Evolutionary conservation across 30 jellyfish, hydroid and myxozoan genomes (phyloP), one percentile per base, ranked within the genome.

Genomic region (Pelagia noctiluca): DNA sequence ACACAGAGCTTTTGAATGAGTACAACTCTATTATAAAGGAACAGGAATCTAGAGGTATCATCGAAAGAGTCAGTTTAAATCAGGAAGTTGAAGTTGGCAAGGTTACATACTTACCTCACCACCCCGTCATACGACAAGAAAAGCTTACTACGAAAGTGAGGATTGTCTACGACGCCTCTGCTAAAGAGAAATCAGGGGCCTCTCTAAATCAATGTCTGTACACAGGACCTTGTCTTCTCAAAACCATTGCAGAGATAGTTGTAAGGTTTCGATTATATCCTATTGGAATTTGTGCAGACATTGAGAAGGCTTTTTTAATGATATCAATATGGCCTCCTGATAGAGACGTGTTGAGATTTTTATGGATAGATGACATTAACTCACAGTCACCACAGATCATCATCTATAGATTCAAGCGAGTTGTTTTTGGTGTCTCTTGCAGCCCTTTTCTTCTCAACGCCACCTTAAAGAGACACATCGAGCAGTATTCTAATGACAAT

Each of bases 131-230:
- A 13, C 23, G 54, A 35, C 22, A 67, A 29, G 92, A 82, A 29
- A 82, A 50, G 37, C 31, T 16, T 0, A 61, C 92, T 0, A 82
- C 92, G 18, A 82, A 82, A 37, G 5, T 19, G 23, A 35, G 82
- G 10, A 26, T 75, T 72, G 92, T 71, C 21, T 82, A 0, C 66
- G 93, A 71, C 0, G 93, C 93, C 38, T 18, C 78, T n/a, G 93
- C 92, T 26, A 71, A 66, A 7, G 13, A 21, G 10, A 53, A 80
- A 18, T 50, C 21, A 18, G 24, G 30, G 22, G 53, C 63, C 31
- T 32, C 86, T 30, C 64, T 80, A 63, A 26, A 67, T 1, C 53
- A 80, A 29, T 13, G 50, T 0, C 31, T 63, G 53, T 80, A 26
- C 33, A 11, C 34, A 8, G 88, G 79, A 34, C 88, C 87, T 0